Conservation (phyloP, 2,797 vertebrate species). For the Gambelia wislizenii region DNA sequence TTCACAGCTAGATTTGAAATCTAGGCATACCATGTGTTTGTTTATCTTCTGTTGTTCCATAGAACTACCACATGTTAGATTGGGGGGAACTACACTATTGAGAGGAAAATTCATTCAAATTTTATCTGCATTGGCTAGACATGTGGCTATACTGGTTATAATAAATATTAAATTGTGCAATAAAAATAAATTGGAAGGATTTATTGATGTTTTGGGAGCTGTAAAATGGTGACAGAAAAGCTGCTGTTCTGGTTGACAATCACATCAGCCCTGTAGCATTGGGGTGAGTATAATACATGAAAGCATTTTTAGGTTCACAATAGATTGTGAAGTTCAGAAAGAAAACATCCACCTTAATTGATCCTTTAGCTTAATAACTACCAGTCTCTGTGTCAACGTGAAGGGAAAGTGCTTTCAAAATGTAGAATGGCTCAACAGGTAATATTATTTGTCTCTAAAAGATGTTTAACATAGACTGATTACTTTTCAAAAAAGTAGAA, state of each 20-base stretch:
- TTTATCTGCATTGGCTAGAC: background rate
- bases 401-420: background rate
- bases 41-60: background rate
- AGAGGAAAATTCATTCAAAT: background rate
- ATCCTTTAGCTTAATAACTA: background rate
- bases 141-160: background rate
- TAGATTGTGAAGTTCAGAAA: background rate
- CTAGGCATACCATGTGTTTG: background rate
- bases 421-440: background rate
- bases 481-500: background rate
- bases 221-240: background rate
- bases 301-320: background rate
- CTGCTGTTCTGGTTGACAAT: background rate
- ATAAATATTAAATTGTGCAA: constrained; percentile 18
- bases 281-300: background rate
- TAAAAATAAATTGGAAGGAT: constrained; percentile 2
- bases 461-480: background rate
- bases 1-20: background rate
- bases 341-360: background rate
- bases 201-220: background rate
- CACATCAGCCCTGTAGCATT: background rate
- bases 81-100: too few species aligned
- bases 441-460: background rate
- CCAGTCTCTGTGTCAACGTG: background rate
- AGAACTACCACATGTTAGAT: background rate